phyloP scores from a whole-genome alignment of 2,888 invertebrate genomes.

The Synanthedon vespiformis region DNA sequence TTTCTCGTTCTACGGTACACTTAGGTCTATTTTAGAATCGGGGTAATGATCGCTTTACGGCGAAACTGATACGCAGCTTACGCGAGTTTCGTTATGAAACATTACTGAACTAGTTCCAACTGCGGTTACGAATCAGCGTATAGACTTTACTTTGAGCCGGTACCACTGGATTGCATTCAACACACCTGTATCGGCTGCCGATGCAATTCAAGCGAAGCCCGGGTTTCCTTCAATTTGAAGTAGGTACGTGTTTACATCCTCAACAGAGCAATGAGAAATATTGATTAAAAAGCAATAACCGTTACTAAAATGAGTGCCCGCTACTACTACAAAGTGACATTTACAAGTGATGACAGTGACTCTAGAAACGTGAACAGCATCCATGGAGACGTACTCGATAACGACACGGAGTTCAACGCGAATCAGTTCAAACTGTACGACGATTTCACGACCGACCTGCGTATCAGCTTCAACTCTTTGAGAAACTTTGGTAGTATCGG shows the following conservation, averaged over 20 bases:
- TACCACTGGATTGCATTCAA: constrained; percentile 39
- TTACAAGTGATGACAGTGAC: constrained; percentile 31
- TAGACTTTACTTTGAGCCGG: constrained; percentile 1
- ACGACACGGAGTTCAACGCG: constrained; percentile 61
- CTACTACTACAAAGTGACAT: constrained; percentile 55
- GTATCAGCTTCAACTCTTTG: constrained; percentile 48
- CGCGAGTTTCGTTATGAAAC: constrained; percentile 7
- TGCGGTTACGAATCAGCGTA: not conserved
- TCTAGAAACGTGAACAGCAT: constrained; percentile 25
- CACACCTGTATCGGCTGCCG: constrained; percentile 21
- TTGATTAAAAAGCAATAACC: constrained; percentile 1
- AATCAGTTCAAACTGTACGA: constrained; percentile 64
- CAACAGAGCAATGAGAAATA: not conserved
- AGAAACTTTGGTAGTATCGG: constrained; percentile 38
- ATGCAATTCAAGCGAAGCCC: constrained; percentile 15
- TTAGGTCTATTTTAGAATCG: constrained; percentile 16
- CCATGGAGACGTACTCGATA: constrained; percentile 45
- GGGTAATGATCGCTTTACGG: constrained; percentile 17
- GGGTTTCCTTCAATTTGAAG: not conserved
- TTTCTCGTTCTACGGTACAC: not conserved
- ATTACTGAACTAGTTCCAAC: constrained; percentile 6
- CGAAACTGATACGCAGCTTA: not conserved
- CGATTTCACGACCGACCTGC: constrained; percentile 57
- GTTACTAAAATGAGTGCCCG: constrained; percentile 42
- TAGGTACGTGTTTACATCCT: not conserved